Percentiles rank a stretch among this genome's conserved stretches.
phyloP scores from a whole-genome alignment of 2,113 vertebrate genomes.

The Paradisaea rubra region DNA sequence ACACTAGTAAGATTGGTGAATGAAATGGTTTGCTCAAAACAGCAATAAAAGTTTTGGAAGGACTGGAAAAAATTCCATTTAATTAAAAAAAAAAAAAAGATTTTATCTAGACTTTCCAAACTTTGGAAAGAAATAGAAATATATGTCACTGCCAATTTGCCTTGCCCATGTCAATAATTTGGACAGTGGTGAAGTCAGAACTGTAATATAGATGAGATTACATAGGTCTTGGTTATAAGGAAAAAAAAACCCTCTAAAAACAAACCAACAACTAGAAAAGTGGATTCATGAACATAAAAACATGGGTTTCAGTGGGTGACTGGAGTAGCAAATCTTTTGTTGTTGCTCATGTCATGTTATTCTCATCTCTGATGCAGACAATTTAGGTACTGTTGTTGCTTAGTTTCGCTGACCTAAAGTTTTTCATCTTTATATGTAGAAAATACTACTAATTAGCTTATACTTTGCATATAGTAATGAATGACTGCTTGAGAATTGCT shows the following conservation, averaged over 20 bases:
- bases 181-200: not conserved
- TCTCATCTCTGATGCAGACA: not conserved
- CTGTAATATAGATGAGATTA: not conserved
- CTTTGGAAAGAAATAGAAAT: not conserved
- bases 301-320: not conserved
- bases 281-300: not conserved
- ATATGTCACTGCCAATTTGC: not conserved
- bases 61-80: not conserved
- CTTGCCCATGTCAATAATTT: not conserved
- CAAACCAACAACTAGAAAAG: not conserved
- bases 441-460: not conserved
- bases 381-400: not conserved
- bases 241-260: not conserved
- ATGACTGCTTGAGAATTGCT: not conserved
- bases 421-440: not conserved
- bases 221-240: not conserved
- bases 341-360: not conserved
- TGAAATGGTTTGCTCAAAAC: not conserved
- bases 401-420: not conserved
- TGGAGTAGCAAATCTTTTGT: not conserved
- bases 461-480: not conserved
- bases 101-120: not conserved
- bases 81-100: accelerated
- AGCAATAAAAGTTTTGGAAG: not conserved
- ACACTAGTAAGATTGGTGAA: not conserved